Percentiles rank a stretch among this genome's conserved stretches.
These are phyloP conservation scores for Drosophila azteca DNA, from an alignment of 1,140 invertebrate genomes.

Conservation along the genomic window DNA sequence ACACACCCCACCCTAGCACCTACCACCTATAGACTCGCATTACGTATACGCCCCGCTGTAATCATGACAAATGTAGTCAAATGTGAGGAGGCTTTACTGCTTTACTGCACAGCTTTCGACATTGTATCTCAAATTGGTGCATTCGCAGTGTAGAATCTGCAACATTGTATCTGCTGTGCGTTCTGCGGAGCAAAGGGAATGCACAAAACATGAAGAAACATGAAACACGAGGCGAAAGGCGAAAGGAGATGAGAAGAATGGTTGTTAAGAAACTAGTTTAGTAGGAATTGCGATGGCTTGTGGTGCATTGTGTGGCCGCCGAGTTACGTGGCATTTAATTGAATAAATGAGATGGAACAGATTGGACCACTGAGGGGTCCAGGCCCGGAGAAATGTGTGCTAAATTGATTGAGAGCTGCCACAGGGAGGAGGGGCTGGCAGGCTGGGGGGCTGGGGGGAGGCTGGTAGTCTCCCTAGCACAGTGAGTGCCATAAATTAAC, in stretches of 20 bases:
- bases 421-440: neutral
- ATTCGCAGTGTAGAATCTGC: neutral
- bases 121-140: slow-evolving; percentile 50
- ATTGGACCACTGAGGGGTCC: slow-evolving; percentile 8
- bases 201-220: slow-evolving; percentile 4
- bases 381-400: slow-evolving; percentile 54
- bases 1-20: too few species aligned
- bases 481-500: slow-evolving; percentile 63
- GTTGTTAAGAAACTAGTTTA: slow-evolving; percentile 68
- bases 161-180: slow-evolving; percentile 22
- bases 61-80: too few species aligned
- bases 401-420: slow-evolving; percentile 69
- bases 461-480: neutral
- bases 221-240: too few species aligned
- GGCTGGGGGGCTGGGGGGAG: too few species aligned
- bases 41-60: too few species aligned
- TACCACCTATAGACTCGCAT: too few species aligned
- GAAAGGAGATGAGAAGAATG: slow-evolving; percentile 18
- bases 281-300: slow-evolving; percentile 60
- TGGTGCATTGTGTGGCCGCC: slow-evolving; percentile 7
- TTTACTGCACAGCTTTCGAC: slow-evolving; percentile 4
- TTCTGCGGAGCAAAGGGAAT: slow-evolving; percentile 14
- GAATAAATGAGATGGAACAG: slow-evolving; percentile 54
- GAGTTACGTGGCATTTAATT: slow-evolving; percentile 72
- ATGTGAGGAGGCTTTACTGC: too few species aligned